phyloP scores from a whole-genome alignment of 2,888 invertebrate species.

The Megastigmus dorsalis region DNA sequence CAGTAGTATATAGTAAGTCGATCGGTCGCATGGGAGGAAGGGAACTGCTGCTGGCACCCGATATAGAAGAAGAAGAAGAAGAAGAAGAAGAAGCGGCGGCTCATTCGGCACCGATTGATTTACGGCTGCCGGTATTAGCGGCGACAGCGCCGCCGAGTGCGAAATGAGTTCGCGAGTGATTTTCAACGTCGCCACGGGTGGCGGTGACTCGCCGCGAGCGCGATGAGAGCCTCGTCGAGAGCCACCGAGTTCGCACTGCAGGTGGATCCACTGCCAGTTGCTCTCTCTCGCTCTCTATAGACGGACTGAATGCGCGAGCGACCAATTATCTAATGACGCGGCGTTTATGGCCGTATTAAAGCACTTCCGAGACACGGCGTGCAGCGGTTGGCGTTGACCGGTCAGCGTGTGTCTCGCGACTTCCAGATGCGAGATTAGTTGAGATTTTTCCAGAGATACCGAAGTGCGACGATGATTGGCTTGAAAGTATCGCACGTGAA shows the following conservation, averaged over 20 bases:
- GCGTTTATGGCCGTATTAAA: constrained; percentile 24
- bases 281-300: background rate
- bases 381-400: background rate
- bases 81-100: too few species aligned
- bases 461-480: too few species aligned
- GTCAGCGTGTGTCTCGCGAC: background rate
- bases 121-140: constrained; percentile 12
- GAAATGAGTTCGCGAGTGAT: constrained; percentile 7
- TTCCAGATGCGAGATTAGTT: background rate
- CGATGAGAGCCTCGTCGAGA: too few species aligned
- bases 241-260: too few species aligned
- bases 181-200: constrained; percentile 25
- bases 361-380: background rate
- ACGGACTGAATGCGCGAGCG: background rate
- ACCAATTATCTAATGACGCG: constrained; percentile 43
- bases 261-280: too few species aligned
- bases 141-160: background rate
- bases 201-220: background rate
- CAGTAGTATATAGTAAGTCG: too few species aligned
- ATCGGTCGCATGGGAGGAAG: too few species aligned
- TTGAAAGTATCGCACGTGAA: too few species aligned
- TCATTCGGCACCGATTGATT: constrained; percentile 25
- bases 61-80: too few species aligned
- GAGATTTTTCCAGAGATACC: background rate
- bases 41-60: too few species aligned